Evolutionary conservation across 53 echinoderm and acorn worm species (phyloP).

Genomic region (Holothuria leucospilota): DNA sequence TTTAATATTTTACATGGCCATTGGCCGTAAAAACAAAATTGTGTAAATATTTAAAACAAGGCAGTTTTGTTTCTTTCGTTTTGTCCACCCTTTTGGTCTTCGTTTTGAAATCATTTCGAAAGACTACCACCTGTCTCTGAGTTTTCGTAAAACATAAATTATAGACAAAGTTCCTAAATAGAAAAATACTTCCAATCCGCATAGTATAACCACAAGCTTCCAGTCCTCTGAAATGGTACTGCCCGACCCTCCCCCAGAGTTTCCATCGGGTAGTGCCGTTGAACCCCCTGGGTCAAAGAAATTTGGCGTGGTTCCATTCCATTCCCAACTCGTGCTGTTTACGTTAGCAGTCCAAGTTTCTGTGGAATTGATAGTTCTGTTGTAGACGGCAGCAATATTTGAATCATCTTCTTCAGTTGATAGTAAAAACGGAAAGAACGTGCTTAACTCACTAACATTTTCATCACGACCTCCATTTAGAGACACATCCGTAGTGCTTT

Average conservation of each 20-base stretch:
- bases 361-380: not conserved
- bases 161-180: slow-evolving; percentile 41
- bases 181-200: slow-evolving; percentile 42
- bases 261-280: not conserved
- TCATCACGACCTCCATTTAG: no score
- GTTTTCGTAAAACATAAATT: slow-evolving; percentile 39
- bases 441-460: no score
- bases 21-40: no score
- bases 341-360: no score
- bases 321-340: not conserved
- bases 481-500: no score
- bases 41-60: no score
- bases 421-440: no score
- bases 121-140: slow-evolving; percentile 27
- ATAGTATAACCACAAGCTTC: slow-evolving; percentile 34
- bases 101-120: no score
- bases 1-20: no score
- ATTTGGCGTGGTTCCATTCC: not conserved
- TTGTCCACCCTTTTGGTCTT: no score
- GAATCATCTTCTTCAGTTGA: no score
- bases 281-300: slow-evolving; percentile 31
- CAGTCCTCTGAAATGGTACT: slow-evolving; percentile 9
- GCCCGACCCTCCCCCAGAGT: not conserved
- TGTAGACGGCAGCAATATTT: not conserved
- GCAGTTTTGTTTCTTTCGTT: no score